Evolutionary conservation across 2,888 invertebrate species (phyloP).

Genomic region (Automeris io): DNA sequence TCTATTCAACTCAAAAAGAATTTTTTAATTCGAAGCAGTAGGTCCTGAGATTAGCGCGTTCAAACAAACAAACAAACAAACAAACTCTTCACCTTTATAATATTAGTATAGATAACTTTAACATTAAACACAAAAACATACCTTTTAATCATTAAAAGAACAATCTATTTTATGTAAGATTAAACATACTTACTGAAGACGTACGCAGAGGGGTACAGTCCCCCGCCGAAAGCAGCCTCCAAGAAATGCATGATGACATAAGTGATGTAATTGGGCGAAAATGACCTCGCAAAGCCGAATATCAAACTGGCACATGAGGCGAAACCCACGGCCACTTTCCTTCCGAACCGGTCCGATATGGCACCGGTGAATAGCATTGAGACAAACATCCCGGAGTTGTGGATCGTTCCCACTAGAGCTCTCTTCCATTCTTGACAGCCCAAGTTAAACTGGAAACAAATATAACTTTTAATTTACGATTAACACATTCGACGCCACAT

Average conservation of each 20-base stretch:
- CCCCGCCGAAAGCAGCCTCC: constrained; percentile 72
- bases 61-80: too few relatives aligned
- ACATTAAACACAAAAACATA: too few relatives aligned
- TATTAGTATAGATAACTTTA: too few relatives aligned
- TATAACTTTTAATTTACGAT: constrained; percentile 1
- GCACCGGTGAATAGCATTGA: constrained; percentile 82
- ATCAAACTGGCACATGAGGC: constrained; percentile 59
- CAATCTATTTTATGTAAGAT: too few relatives aligned
- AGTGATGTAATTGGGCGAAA: constrained; percentile 74
- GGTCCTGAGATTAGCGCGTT: too few relatives aligned
- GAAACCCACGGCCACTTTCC: constrained; percentile 65
- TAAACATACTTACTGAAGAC: constrained; percentile 46
- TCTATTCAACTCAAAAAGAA: too few relatives aligned
- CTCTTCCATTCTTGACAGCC: constrained; percentile 83
- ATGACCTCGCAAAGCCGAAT: constrained; percentile 71
- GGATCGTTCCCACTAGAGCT: constrained; percentile 82
- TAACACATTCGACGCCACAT: background rate
- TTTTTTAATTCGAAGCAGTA: too few relatives aligned
- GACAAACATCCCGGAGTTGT: constrained; percentile 82
- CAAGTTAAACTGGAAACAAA: constrained; percentile 75
- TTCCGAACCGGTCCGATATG: constrained; percentile 80
- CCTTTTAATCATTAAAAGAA: too few relatives aligned
- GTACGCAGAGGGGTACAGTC: constrained; percentile 71
- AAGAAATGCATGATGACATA: constrained; percentile 70
- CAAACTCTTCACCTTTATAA: too few relatives aligned